Base-by-base conservation (phyloP, 2,888 invertebrate genomes). In the Villa cingulata region DNA sequence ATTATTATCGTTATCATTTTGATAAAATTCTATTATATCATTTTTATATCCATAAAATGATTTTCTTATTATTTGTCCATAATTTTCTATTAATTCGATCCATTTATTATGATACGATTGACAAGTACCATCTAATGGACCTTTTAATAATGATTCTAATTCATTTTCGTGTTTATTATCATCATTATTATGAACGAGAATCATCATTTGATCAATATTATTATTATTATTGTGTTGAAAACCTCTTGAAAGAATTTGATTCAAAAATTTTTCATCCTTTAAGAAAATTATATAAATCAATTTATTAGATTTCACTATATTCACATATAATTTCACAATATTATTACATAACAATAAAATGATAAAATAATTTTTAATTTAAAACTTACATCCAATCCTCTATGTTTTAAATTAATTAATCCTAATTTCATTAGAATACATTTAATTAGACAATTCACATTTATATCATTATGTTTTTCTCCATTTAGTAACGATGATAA, bases 371-470 rank as follows among this genome's bases (percentile, higher is more conserved):
- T 19, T 48, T 44, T 12, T 12, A 32, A 32, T 4, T 40, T 41
- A 44, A 40, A 2, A 50, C 55, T 55, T 51, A 61, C 60, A 53
- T 58, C 54, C 27, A 59, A 50, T 20, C 60, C 59, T 36, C 54
- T 48, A 19, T 54, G 49, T 5, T 51, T 50, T 60, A 65, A 41
- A 58, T 62, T 44, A 54, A 60, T 60, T 46, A 63, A 53, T 19
- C 61, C 60, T 45, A 58, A 51, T 54, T 56, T 57, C 27, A 51
- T 53, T 18, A 63, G 57, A 43, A 61, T 55, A 45, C 62, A 63
- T 45, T 59, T 58, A 10, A 61, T 48, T 48, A 56, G 60, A 48
- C 61, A 60, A 44, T 59, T 57, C 5, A 61, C 62, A 12, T 7
- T 23, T 6, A 4, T 4, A 23, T 32, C 12, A 12, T 32, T 32